Percentiles rank a stretch among this genome's conserved stretches.
Evolutionary conservation across 2,113 vertebrate genomes (phyloP).

Genomic region (Heterocephalus glaber): DNA sequence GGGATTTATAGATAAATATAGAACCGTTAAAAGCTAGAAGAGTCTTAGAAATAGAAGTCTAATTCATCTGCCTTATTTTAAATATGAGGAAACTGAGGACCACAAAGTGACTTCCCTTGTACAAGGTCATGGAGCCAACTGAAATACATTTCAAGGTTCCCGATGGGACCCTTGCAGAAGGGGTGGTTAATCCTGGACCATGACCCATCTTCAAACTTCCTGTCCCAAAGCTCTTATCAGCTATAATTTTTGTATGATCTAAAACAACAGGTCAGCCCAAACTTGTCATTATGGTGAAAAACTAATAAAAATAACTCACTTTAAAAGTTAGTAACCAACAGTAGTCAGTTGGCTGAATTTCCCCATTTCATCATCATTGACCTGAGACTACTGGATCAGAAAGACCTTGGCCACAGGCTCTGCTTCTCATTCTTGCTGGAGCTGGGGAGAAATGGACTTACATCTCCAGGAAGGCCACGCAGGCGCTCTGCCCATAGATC

Average conservation of each 20-base stretch:
- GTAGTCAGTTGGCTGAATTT: background rate
- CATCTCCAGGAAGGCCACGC: slow-evolving; percentile 90
- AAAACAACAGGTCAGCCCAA: background rate
- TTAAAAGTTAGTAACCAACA: background rate
- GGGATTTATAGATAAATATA: background rate
- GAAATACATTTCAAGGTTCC: background rate
- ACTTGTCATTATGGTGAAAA: slow-evolving; percentile 1
- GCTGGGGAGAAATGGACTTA: slow-evolving; percentile 73
- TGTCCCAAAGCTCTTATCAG: background rate
- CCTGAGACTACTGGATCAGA: background rate
- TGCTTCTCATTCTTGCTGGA: rapidly evolving
- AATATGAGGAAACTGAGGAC: background rate
- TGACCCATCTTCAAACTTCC: background rate
- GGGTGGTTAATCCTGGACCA: background rate
- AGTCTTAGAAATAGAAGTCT: background rate
- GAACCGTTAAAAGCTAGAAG: background rate
- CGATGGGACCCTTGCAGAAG: background rate
- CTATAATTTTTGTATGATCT: background rate
- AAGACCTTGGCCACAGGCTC: background rate
- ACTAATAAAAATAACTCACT: background rate
- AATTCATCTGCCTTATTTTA: background rate
- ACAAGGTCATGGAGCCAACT: background rate
- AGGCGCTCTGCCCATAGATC: slow-evolving; percentile 93
- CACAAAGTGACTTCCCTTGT: background rate
- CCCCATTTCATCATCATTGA: background rate